Conservation (phyloP, 2,113 vertebrate species). For the Boulengerochromis microlepis region DNA sequence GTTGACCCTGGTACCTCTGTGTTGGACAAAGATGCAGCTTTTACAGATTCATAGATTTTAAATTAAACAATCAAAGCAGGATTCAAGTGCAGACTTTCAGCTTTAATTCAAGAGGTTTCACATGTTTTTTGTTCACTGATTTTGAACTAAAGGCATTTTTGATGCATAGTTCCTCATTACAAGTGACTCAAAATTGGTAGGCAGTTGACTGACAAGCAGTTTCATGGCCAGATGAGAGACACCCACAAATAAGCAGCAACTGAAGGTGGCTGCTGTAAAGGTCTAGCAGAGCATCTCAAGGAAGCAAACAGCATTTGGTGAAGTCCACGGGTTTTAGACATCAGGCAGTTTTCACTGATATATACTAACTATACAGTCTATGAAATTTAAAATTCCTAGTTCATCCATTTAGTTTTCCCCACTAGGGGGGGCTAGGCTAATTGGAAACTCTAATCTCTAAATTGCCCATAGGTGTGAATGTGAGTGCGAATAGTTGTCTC, state of each 20-base stretch:
- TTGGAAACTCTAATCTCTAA: neutral
- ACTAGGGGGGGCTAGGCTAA: neutral
- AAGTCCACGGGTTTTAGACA: fast-evolving
- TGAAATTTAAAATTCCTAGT: neutral
- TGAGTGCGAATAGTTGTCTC: fast-evolving
- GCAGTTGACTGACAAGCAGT: neutral
- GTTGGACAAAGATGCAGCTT: neutral
- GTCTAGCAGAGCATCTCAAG: neutral
- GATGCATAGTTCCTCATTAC: neutral
- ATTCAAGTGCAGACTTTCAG: neutral
- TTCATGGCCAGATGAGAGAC: fast-evolving
- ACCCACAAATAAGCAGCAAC: neutral
- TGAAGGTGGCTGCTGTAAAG: neutral
- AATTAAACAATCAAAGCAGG: neutral
- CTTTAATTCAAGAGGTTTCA: neutral
- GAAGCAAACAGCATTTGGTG: neutral
- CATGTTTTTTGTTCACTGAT: fast-evolving
- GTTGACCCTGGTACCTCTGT: neutral
- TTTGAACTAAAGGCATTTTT: neutral
- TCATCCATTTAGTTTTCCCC: neutral
- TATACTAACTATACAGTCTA: neutral
- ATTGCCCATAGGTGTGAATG: fast-evolving
- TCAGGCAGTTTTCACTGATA: neutral
- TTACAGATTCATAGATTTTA: neutral
- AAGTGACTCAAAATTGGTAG: neutral